phyloP scores from a whole-genome alignment of 2,113 vertebrate species.

The Bufo bufo region DNA sequence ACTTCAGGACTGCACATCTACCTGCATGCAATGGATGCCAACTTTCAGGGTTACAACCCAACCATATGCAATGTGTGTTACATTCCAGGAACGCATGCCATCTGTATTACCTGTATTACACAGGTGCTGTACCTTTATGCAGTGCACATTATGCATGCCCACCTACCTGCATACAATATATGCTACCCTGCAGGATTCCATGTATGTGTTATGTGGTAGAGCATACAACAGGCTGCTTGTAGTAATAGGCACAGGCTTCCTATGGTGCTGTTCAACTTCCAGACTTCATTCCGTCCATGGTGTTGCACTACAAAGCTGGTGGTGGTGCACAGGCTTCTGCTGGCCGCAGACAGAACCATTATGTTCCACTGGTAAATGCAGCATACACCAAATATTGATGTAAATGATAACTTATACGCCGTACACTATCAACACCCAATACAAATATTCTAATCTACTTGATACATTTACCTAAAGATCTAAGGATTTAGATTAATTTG shows the following conservation, averaged over 20 bases:
- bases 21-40: neutral
- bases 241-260: neutral
- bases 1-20: neutral
- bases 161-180: neutral
- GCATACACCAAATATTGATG: neutral
- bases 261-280: neutral
- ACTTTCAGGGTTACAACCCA: no score
- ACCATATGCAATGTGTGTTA: no score
- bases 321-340: no score
- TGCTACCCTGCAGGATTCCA: no score
- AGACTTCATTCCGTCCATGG: no score
- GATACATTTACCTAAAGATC: neutral
- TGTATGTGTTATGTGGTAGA: neutral
- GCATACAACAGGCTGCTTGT: no score
- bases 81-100: no score
- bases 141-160: neutral
- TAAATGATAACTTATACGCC: neutral
- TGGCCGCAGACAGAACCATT: neutral
- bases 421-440: neutral
- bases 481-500: neutral
- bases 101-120: no score
- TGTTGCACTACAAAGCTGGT: no score
- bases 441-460: neutral
- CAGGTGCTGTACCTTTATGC: no score
- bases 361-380: neutral